Evolutionary conservation across 2,888 invertebrate genomes (phyloP).

Genomic region (Ecliptopera silaceata): DNA sequence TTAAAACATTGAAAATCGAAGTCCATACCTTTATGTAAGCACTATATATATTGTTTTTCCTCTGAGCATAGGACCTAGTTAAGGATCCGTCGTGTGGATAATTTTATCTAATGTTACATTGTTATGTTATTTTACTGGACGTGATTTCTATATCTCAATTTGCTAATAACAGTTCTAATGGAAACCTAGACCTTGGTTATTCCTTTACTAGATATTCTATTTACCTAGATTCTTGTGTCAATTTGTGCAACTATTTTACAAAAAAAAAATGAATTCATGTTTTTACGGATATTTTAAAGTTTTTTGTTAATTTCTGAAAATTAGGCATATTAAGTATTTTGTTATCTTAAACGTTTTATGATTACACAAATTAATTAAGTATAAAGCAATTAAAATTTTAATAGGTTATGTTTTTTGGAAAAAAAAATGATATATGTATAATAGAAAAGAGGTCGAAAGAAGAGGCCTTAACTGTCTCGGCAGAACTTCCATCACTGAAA

Average conservation of each 20-base stretch:
- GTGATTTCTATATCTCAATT: conserved; percentile 52
- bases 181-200: conserved; percentile 22
- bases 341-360: too few species aligned
- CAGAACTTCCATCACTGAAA: conserved; percentile 45
- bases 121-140: conserved; percentile 65
- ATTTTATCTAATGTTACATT: conserved; percentile 56
- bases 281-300: too few species aligned
- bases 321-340: too few species aligned
- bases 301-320: too few species aligned
- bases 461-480: neutral
- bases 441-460: too few species aligned
- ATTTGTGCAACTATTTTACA: too few species aligned
- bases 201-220: conserved; percentile 1
- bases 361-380: too few species aligned
- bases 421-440: too few species aligned
- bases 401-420: too few species aligned
- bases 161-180: conserved; percentile 26
- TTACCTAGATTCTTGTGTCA: neutral
- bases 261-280: too few species aligned
- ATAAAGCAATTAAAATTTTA: too few species aligned
- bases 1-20: neutral
- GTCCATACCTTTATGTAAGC: too few species aligned
- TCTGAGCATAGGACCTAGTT: conserved; percentile 51
- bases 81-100: conserved; percentile 60
- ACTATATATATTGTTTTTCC: conserved; percentile 43